Evolutionary conservation across 2,113 vertebrate species (phyloP).

Genomic region (Halcyon senegalensis): DNA sequence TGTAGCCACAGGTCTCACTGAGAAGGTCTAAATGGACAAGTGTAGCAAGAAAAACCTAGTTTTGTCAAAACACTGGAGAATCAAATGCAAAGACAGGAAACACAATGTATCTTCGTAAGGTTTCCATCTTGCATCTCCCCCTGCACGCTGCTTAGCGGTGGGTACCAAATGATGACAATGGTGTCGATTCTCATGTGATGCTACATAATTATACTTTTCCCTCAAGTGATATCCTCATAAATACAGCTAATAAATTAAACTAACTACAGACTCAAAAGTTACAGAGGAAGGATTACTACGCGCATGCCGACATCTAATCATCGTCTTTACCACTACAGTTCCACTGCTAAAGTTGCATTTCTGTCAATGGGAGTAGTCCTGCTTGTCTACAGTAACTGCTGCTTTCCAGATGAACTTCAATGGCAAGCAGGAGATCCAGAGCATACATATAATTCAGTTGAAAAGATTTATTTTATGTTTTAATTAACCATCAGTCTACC

Average conservation of each 20-base stretch:
- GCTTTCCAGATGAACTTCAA: background rate
- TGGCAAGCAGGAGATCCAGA: background rate
- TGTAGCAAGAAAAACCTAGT: background rate
- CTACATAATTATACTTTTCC: background rate
- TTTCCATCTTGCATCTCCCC: background rate
- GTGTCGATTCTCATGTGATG: background rate
- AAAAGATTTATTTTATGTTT: background rate
- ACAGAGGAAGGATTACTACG: background rate
- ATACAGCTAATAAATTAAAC: background rate
- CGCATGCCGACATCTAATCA: background rate
- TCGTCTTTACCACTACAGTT: background rate
- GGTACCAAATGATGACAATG: background rate
- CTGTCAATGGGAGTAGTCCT: background rate
- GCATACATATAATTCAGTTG: background rate
- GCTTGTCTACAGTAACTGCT: background rate
- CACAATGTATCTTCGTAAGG: fast-evolving
- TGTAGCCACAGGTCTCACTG: background rate
- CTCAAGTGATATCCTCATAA: background rate
- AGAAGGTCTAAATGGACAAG: background rate
- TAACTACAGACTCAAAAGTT: background rate
- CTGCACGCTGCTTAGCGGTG: fast-evolving
- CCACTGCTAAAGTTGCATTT: background rate
- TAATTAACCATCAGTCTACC: background rate
- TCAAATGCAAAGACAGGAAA: background rate
- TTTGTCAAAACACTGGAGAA: background rate